Evolutionary conservation across 1,140 invertebrate species (phyloP), one percentile per base, ranked within the genome.

Genomic region (Reticulitermes speratus): DNA sequence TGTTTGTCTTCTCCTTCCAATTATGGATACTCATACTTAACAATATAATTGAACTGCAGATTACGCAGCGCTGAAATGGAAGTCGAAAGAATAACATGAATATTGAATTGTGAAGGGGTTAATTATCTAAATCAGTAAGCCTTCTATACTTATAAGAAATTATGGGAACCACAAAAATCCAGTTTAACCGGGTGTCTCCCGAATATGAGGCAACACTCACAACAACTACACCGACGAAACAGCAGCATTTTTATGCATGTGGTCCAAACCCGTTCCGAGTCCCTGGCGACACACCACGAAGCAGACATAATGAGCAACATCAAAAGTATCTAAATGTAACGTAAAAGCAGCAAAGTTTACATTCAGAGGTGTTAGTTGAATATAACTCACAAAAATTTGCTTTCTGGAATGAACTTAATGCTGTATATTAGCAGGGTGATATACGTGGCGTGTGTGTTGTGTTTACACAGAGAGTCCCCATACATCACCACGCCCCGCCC

Each of bases 381-480:
- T 75, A 75, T 75, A 75, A 75, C 65, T 75, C 65, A 75, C 65
- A 75, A 30, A 75, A 75, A 75, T 75, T 75, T 75, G 65, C 65
- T 75, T 30, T 75, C 25, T 75, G 65, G 65, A 75, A 75, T 75
- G 65, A 30, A 75, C 25, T 75, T 14, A 11, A 16, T 21, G 52
- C 52, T 2, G 52, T 55, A 48, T 48, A 55, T 55, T 55, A 55
- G 65, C 65, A 6, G 65, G 14, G 65, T 75, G 65, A 75, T 30
- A 75, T 75, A 75, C 8, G 65, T 30, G 65, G 65, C n/a, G 65
- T 30, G 65, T 30, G 65, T 55, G 65, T 75, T 30, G 65, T 75
- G 65, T 75, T 75, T 75, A 75, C 65, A 75, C 65, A 75, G 65
- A 12, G 65, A 16, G 65, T 75, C 65, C 65, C 25, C 65, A 75